Base-by-base conservation (phyloP, 2,797 vertebrate species). In the Enteromius argenteus region DNA sequence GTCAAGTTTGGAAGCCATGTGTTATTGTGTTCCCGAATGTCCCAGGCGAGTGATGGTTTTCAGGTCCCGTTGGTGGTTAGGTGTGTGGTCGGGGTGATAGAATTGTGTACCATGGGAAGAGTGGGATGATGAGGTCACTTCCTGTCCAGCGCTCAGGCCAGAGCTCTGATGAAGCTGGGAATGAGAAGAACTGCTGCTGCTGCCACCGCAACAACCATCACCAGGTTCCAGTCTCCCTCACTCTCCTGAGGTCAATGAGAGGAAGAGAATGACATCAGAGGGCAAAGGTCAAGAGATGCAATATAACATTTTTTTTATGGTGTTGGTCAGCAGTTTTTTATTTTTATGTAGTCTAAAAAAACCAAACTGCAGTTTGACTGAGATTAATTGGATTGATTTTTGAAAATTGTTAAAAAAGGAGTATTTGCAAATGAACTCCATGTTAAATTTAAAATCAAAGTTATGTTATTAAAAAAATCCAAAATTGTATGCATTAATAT, bases 201-300 rank as follows among this genome's bases (percentile, higher is more conserved):
- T 80, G 92, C 95, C 88, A 95, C 66, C 4, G 95, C 93, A 66
- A 96, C 92, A 81, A 91, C 92, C 66, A 91, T 91, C 86, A 94
- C 92, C 87, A 95, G 88, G 86, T 92, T 95, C 95, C 95, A 96
- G 87, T 93, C 91, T 80, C 90, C 91, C 67, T 91, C 89, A 1
- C 46, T 86, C 85, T 90, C 90, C 86, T 81, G 83, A 35, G 51
- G 76, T 86, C 42, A 76, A 81, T 5, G 74, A 85, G 51, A 84
- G 71, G 76, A 19, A 88, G 32, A 81, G 5, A 81, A 44, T 71
- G 46, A 84, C 17, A 83, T 85, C 76, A 89, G 46, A 75, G 76
- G 81, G 53, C 30, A 88, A 37, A 49, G 37, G 27, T 85, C 68
- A 86, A 84, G 13, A 73, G 35, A 42, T 9, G 39, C 39, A 42